phyloP scores from a whole-genome alignment of 2,888 invertebrate species.

The Anthophora plumipes region DNA sequence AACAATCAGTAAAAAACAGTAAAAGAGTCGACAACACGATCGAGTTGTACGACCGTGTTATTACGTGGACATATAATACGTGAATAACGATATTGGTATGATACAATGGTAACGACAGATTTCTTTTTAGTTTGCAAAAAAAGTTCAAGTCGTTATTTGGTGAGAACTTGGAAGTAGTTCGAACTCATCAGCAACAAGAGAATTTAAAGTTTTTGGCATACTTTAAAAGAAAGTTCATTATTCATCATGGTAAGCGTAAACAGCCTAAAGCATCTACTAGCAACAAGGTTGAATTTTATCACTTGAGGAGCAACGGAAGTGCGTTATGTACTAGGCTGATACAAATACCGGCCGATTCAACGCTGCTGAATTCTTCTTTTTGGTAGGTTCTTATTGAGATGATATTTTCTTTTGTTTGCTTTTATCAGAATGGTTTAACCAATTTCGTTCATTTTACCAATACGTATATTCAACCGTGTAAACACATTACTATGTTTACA shows the following conservation, averaged over 20 bases:
- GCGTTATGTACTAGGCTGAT: conserved; percentile 96
- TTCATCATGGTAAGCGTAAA: conserved; percentile 94
- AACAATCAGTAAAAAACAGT: too few species aligned
- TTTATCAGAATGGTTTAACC: too few species aligned
- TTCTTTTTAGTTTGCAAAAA: conserved; percentile 89
- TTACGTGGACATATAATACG: too few species aligned
- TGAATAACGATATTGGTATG: conserved; percentile 67
- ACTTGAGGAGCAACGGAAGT: conserved; percentile 97
- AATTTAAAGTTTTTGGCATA: conserved; percentile 99
- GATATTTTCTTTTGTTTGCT: background rate
- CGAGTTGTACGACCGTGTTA: too few species aligned
- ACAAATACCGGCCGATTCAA: conserved; percentile 94
- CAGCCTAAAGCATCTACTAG: conserved; percentile 80
- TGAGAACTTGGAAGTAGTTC: conserved; percentile 96
- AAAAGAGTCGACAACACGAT: too few species aligned
- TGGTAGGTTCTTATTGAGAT: conserved; percentile 88
- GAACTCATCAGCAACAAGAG: conserved; percentile 99
- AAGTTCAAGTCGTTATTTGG: conserved; percentile 95
- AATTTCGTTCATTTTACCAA: background rate
- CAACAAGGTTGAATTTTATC: conserved; percentile 93
- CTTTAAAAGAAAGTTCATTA: conserved; percentile 97
- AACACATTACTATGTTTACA: conserved; percentile 80
- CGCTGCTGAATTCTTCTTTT: conserved; percentile 96
- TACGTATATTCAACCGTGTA: background rate
- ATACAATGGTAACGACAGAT: conserved; percentile 68